Conservation (phyloP, 2,113 vertebrate genomes). For the Bagarius yarrelli region DNA sequence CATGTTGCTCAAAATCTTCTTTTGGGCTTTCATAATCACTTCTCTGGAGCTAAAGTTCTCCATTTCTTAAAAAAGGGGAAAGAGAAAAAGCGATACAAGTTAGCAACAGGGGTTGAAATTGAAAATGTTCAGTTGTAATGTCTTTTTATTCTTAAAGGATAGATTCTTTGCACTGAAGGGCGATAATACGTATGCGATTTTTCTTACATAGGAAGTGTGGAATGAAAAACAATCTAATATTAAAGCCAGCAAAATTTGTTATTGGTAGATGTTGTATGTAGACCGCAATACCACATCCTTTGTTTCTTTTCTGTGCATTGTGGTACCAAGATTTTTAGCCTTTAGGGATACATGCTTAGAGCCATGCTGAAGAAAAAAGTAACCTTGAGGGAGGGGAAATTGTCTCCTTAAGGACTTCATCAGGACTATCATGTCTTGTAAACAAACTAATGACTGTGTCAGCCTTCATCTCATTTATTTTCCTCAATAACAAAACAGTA, state of each 20-base stretch:
- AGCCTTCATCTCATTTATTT: neutral
- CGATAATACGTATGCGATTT: neutral
- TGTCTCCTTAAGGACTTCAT: conserved; percentile 18
- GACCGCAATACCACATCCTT: conserved; percentile 3
- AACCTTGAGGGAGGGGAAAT: neutral
- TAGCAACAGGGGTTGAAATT: neutral
- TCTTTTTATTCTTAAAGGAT: neutral
- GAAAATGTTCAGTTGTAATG: neutral
- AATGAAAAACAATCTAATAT: neutral
- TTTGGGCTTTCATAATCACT: conserved; percentile 81
- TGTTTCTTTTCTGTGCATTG: conserved; percentile 21
- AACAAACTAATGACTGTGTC: conserved; percentile 12
- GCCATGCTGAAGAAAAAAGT: conserved; percentile 22
- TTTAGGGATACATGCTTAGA: conserved; percentile 41
- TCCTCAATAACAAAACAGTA: conserved; percentile 10
- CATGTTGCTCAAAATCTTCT: conserved; percentile 86
- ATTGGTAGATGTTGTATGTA: neutral
- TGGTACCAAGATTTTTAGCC: conserved; percentile 42
- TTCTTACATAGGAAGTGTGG: neutral
- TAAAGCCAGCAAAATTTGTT: neutral
- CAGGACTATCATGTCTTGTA: conserved; percentile 12
- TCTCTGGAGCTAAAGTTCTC: conserved; percentile 84
- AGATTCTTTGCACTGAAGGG: neutral
- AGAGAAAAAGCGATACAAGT: conserved; percentile 6
- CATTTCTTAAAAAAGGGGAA: conserved; percentile 64